Conservation (phyloP, 2,888 invertebrate species). For the Acanthopleura granulata region DNA sequence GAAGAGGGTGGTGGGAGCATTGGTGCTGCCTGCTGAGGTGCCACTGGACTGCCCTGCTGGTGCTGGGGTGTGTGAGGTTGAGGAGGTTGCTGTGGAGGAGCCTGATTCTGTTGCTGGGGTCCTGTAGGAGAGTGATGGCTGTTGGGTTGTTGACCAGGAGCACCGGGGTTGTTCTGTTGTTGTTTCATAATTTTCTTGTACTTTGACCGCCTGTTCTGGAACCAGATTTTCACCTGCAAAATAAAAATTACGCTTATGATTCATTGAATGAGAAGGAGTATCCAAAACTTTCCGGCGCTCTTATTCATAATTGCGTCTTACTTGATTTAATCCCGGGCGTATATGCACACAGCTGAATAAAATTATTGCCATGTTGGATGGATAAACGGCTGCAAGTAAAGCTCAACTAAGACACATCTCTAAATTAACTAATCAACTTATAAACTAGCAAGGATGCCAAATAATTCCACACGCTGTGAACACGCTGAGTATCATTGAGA, state of each 20-base stretch:
- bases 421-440: no score
- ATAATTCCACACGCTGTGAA: no score
- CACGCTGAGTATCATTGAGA: no score
- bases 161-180: background rate
- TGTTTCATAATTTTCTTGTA: constrained; percentile 21
- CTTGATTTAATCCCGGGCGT: no score
- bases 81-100: background rate
- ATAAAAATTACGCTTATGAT: background rate
- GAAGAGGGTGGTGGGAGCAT: constrained; percentile 11
- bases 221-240: constrained; percentile 25
- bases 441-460: no score
- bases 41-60: constrained; percentile 14
- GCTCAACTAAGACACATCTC: no score
- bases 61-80: constrained; percentile 9
- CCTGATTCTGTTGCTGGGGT: background rate
- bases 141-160: background rate
- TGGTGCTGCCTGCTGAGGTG: background rate
- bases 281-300: no score
- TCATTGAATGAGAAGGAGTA: no score
- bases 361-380: no score
- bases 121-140: constrained; percentile 16
- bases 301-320: no score
- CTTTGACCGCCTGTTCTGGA: constrained; percentile 23
- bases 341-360: no score
- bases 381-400: no score